These are phyloP conservation scores for Neosilurus hyrtlii DNA, from an alignment of 2,797 vertebrate genomes.

Conservation along the genomic window DNA sequence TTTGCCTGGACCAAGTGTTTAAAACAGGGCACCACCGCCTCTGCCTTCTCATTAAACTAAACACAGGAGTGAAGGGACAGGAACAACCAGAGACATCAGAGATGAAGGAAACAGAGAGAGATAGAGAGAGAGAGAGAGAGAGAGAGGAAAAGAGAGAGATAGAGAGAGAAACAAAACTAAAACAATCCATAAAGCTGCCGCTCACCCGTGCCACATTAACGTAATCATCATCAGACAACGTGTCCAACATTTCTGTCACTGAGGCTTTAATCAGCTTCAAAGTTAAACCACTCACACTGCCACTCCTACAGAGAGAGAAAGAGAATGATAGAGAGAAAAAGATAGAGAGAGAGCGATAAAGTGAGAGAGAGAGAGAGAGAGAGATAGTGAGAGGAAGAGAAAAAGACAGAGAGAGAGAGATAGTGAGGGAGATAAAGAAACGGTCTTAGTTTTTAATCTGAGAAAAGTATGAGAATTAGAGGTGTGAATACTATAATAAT, in stretches of 20 bases:
- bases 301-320: constrained; percentile 77
- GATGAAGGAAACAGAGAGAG: constrained; percentile 22
- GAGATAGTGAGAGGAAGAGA: background rate
- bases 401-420: background rate
- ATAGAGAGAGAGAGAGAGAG: background rate
- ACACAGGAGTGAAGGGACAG: constrained; percentile 14
- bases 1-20: constrained; percentile 97
- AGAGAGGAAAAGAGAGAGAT: background rate
- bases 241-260: constrained; percentile 95
- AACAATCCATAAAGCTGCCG: too few relatives aligned
- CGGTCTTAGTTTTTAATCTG: background rate
- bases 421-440: background rate
- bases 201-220: constrained; percentile 94
- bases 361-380: background rate
- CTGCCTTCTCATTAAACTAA: constrained; percentile 96
- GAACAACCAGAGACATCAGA: background rate
- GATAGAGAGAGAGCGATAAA: background rate
- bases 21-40: constrained; percentile 95
- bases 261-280: constrained; percentile 98
- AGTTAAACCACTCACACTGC: constrained; percentile 94
- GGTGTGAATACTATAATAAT: background rate
- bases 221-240: constrained; percentile 93
- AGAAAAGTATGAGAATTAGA: background rate
- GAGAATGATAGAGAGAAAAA: background rate
- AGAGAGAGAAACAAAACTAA: too few relatives aligned